Conservation (phyloP, 1,140 invertebrate genomes). For the Eriocheir sinensis region DNA sequence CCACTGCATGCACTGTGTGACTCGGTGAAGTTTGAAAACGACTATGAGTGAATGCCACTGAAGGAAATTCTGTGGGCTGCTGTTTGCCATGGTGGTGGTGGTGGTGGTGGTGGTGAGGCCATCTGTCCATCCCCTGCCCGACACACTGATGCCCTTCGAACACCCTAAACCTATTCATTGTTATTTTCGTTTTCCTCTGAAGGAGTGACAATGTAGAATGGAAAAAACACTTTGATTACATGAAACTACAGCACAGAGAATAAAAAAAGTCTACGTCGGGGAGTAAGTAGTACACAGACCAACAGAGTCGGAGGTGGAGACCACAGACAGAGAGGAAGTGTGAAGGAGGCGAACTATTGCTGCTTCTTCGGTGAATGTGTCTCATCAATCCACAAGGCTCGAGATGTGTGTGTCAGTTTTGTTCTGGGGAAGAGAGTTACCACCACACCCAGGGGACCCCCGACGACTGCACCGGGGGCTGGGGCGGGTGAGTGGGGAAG, state of each 20-base stretch:
- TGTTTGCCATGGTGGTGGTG: not conserved
- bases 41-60: not conserved
- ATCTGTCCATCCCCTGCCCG: conserved; percentile 1
- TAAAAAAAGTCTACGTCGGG: conserved; percentile 9
- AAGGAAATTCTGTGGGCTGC: too few relatives aligned
- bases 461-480: not conserved
- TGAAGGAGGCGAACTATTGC: conserved; percentile 22
- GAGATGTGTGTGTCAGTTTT: conserved; percentile 24
- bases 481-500: not conserved
- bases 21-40: not conserved
- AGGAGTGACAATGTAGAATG: conserved; percentile 46
- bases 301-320: not conserved
- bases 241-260: conserved; percentile 53
- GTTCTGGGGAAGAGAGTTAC: not conserved
- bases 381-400: conserved; percentile 13
- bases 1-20: not conserved
- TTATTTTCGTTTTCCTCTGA: conserved; percentile 60
- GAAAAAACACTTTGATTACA: conserved; percentile 58
- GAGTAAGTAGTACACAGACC: conserved; percentile 23
- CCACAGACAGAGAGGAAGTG: not conserved
- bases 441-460: not conserved
- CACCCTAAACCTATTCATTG: conserved; percentile 31
- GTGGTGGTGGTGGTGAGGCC: not conserved
- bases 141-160: conserved; percentile 13
- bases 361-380: conserved; percentile 11